Base-by-base conservation (phyloP, 2,113 vertebrate species). In the Chionomys nivalis region DNA sequence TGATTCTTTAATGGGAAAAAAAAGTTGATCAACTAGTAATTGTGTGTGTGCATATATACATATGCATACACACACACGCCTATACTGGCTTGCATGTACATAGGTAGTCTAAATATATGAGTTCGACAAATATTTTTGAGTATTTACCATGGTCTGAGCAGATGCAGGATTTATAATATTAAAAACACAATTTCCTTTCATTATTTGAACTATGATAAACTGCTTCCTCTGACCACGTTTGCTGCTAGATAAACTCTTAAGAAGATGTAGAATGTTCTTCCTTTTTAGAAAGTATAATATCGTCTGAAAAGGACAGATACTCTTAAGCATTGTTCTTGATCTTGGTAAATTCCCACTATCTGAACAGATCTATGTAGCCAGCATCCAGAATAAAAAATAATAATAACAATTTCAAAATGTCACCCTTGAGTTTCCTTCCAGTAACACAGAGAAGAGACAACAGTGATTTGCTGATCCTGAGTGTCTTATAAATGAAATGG, bases 271-370 rank as follows among this genome's bases (percentile, higher is more conserved):
- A 86, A 86, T 76, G 12, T 52, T 93, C 91, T 89, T 82, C 33
- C 47, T 87, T 72, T 79, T 82, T 73, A 87, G 36, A 85, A 92
- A 96, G 63, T n/a, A 68, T 77, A 85, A 36, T 36, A 58, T 55
- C 33, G 26, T 92, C 26, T 58, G n/a, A 81, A 94, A 91, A 70
- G 70, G 2, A 5, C n/a, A 88, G 5, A 2, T 88, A 42, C n/a
- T 85, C 31, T 65, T 49, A 90, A 70, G 36, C 39, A 11, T 81
- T 65, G 5, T 26, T 16, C 21, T 79, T 66, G 39, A 73, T 49
- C 26, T 79, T 73, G 39, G 77, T 65, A 17, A 87, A 66, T 82
- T 89, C 65, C 78, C 14, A 36, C 49, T 70, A 75, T 55, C 42
- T 65, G 7, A 87, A 83, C 39, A 83, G 66, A 47, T 21, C 6